These are phyloP conservation scores for Papilio dardanus DNA, from an alignment of 1,140 invertebrate genomes.

Conservation along the genomic window DNA sequence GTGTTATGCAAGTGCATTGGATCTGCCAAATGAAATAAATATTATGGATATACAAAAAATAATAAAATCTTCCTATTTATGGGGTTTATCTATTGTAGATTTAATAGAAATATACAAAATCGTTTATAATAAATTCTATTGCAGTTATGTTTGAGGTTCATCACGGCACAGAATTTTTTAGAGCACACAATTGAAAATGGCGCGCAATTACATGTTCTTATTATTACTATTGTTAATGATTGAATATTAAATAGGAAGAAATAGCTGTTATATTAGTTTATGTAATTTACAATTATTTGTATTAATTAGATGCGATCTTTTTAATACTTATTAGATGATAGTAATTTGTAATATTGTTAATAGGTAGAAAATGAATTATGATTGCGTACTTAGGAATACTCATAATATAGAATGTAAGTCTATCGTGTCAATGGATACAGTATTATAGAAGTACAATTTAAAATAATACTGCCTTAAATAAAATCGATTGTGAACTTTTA, in stretches of 20 bases:
- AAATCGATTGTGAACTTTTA: constrained; percentile 24
- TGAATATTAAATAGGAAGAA: background rate
- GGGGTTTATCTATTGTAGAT: constrained; percentile 11
- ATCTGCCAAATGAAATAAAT: constrained; percentile 2
- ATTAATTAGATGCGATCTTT: constrained; percentile 5
- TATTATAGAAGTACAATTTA: constrained; percentile 21
- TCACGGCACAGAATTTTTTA: background rate
- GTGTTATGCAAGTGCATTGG: background rate
- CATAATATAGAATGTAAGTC: background rate
- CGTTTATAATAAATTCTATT: constrained; percentile 4
- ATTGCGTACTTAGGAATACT: too few species aligned
- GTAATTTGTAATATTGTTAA: constrained; percentile 2
- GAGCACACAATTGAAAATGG: constrained; percentile 4
- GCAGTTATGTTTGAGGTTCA: constrained; percentile 15
- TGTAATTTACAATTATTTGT: background rate
- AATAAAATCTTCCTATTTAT: background rate
- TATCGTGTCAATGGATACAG: constrained; percentile 9
- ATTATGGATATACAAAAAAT: too few species aligned
- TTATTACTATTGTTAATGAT: background rate
- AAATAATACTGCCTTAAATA: constrained; percentile 32
- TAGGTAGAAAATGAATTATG: constrained; percentile 1
- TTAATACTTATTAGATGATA: constrained; percentile 19
- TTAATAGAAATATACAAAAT: constrained; percentile 16
- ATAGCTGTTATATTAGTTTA: constrained; percentile 17
- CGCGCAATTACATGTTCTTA: background rate